Evolutionary conservation across 2,888 invertebrate species (phyloP).

Genomic region (Diaperis boleti): DNA sequence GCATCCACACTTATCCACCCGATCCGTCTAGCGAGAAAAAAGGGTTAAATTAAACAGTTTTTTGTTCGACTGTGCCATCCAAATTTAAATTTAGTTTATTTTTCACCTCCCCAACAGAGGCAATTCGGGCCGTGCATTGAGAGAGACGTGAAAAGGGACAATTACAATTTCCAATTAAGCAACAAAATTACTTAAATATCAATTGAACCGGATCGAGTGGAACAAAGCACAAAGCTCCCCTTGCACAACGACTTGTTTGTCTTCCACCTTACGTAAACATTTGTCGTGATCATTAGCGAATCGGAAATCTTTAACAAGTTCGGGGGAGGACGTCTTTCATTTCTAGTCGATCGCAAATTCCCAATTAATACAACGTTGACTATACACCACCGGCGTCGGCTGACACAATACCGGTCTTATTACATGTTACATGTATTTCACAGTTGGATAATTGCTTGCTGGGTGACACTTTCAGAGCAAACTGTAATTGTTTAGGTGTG

Average conservation of each 20-base stretch:
- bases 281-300: conserved; percentile 22
- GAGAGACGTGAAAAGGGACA: no score
- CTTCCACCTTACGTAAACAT: conserved; percentile 30
- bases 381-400: conserved; percentile 21
- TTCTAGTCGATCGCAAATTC: conserved; percentile 23
- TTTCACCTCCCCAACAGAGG: no score
- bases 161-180: conserved; percentile 35
- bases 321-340: conserved; percentile 13
- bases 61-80: no score
- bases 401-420: conserved; percentile 27
- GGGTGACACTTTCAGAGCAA: conserved; percentile 31
- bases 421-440: conserved; percentile 31
- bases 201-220: conserved; percentile 11
- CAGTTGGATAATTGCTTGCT: conserved; percentile 32
- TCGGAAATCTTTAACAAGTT: conserved; percentile 28
- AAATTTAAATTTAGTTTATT: no score
- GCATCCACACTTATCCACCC: no score
- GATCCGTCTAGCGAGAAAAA: no score
- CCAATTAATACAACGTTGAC: conserved; percentile 28
- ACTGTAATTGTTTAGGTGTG: conserved; percentile 33
- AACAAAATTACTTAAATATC: conserved; percentile 35
- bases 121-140: no score
- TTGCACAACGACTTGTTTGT: conserved; percentile 26
- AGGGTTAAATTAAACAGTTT: no score
- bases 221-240: conserved; percentile 25